Base-by-base conservation (phyloP, 2,797 vertebrate species). In the Tenualosa ilisha region DNA sequence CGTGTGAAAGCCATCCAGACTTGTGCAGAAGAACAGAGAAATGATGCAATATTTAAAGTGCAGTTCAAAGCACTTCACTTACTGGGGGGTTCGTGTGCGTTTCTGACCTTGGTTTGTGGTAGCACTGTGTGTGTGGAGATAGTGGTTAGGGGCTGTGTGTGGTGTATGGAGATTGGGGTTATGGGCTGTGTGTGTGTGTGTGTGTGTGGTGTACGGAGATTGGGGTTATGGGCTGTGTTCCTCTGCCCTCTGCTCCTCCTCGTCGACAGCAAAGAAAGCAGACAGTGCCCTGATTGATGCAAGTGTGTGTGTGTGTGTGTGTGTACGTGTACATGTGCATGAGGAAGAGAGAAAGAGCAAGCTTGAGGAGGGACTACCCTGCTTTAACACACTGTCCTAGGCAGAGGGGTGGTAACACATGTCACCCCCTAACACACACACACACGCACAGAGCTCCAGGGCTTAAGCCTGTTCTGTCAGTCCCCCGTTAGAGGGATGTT, bases 391-490 rank as follows among this genome's bases (percentile, higher is more conserved):
- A 75, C 68, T 43, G 40, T 13, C 31, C 68, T 26, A 75, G 68
- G 12, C 40, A 31, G 68, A 75, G 31, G 37, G 68, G 68, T 43
- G 31, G 37, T 43, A 75, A 75, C 68, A 75, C 68, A 75, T 75
- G 68, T 75, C 84, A 84, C 51, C 65, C 85, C 86, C 79, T 81
- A 87, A 84, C 81, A 84, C 43, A 65, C 75, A 81, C 85, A 12
- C 82, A 61, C 54, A 72, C 84, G 86, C 81, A 82, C 43, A 63
- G 40, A 49, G 75, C 59, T 40, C 53, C 92, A 83, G 92, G 89
- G 90, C 91, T 82, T 95, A 97, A 97, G 92, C 93, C 94, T 87
- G 86, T 92, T 88, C 95, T 97, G 96, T 96, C 96, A 96, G 92
- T 94, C 92, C 91, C 93, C 87, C 92, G 95, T 97, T 96, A 95